These are phyloP conservation scores for Schrankia costaestrigalis DNA, from an alignment of 2,888 invertebrate species.

Conservation along the genomic window DNA sequence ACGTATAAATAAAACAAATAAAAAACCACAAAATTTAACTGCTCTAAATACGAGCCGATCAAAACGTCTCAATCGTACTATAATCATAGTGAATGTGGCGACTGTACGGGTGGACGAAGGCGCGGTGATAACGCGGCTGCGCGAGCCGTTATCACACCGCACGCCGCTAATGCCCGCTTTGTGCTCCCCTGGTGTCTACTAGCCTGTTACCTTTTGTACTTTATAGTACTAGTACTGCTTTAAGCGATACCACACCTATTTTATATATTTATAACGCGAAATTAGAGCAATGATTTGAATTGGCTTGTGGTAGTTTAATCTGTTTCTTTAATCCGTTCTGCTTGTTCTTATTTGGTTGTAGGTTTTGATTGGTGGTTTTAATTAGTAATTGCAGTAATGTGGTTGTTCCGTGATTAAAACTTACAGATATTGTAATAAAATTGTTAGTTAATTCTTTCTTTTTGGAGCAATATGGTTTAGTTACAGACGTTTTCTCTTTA, in stretches of 20 bases:
- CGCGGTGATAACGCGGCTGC: constrained; percentile 67
- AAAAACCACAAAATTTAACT: background rate
- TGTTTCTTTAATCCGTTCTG: constrained; percentile 1
- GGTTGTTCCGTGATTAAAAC: no score
- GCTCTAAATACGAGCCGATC: constrained; percentile 32
- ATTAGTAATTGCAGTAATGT: no score
- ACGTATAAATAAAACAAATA: no score
- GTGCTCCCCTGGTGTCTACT: constrained; percentile 36
- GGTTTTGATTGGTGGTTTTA: background rate
- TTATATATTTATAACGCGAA: constrained; percentile 4
- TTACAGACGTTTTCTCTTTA: no score
- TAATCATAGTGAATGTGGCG: constrained; percentile 66
- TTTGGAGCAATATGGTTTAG: no score
- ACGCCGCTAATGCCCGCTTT: constrained; percentile 42
- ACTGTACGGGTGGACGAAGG: constrained; percentile 66
- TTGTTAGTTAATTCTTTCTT: no score
- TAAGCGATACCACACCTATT: constrained; percentile 8
- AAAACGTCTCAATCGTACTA: constrained; percentile 32
- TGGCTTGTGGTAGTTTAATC: constrained; percentile 1
- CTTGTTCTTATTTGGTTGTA: constrained; percentile 1
- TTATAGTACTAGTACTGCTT: constrained; percentile 9
- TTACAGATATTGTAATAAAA: no score
- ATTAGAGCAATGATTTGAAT: constrained; percentile 3
- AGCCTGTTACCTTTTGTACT: constrained; percentile 24
- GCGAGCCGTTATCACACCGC: constrained; percentile 61